Base-by-base conservation (phyloP, 2,113 vertebrate genomes). In the Dipodomys spectabilis region DNA sequence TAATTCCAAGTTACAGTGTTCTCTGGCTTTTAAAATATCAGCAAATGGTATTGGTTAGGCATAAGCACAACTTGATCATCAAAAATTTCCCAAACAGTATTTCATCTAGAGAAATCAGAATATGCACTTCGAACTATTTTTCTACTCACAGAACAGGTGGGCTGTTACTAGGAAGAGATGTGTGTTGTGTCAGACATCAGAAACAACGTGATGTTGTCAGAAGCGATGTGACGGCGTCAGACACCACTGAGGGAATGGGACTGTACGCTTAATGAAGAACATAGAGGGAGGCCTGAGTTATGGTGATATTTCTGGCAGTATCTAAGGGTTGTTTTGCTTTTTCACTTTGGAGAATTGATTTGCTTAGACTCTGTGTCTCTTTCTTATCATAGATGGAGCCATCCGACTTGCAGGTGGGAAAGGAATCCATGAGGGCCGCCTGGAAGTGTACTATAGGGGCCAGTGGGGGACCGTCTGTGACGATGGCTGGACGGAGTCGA, bases 391-490 rank as follows among this genome's bases (percentile, higher is more conserved):
- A 99, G 99, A 99, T 88, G 99, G 99, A 22, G 97, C 97, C 10
- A 91, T 99, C 93, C 98, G 99, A 95, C 98, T 99, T 91, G 93
- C 97, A 15, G 98, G 98, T 0, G 99, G 99, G 39, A 97, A 95
- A 74, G 98, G 98, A 82, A 97, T 95, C 71, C 98, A 98, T 1
- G 98, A 99, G 96, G 99, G 99, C 64, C 98, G 98, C 74, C 96
- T 99, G 96, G 99, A 99, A 97, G 97, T 99, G 69, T 98, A 99
- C 96, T 98, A 99, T 65, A 94, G 9, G 1, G 99, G 99, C 22
- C 98, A 98, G 91, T 99, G 99, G 99, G 99, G 99, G 68, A 99
- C 99, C 0, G 97, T 99, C 96, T 99, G 99, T 57, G 99, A 99
- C 19, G 98, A 99, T 0, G 99, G 99, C 82, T 99, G 99, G 99